Conservation (phyloP, 1,140 invertebrate species). For the Maniola jurtina region DNA sequence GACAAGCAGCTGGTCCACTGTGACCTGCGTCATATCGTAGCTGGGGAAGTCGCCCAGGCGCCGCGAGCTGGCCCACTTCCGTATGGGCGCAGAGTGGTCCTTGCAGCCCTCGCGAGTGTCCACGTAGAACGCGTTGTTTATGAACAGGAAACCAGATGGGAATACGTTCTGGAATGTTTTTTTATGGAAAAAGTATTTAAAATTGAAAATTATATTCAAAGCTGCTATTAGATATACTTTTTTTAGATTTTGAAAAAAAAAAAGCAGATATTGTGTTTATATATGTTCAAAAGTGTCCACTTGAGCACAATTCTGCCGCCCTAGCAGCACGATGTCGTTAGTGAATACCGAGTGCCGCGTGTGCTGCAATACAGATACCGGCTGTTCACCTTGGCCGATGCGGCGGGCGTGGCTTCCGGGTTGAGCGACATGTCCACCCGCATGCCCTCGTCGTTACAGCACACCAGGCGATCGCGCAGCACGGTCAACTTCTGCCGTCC, state of each 20-base stretch:
- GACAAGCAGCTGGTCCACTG: constrained; percentile 82
- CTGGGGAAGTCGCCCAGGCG: constrained; percentile 79
- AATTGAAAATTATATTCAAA: no score
- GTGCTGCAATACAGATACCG: constrained; percentile 35
- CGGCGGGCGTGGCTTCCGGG: constrained; percentile 63
- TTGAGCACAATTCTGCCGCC: constrained; percentile 81
- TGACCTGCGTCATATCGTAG: constrained; percentile 81
- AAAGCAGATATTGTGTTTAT: no score
- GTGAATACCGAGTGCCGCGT: constrained; percentile 69
- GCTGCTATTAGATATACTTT: no score
- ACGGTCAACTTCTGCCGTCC: constrained; percentile 82
- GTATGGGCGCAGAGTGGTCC: constrained; percentile 83
- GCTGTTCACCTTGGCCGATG: constrained; percentile 79
- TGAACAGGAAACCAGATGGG: constrained; percentile 88
- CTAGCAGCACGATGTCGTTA: constrained; percentile 81
- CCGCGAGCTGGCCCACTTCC: constrained; percentile 81
- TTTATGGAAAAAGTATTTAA: background rate
- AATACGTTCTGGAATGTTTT: constrained; percentile 79
- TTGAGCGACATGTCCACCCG: constrained; percentile 82
- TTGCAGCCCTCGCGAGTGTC: constrained; percentile 81
- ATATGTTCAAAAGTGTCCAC: no score
- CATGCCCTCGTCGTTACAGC: constrained; percentile 82
- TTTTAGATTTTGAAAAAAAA: background rate
- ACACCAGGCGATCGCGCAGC: constrained; percentile 84
- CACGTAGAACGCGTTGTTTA: constrained; percentile 89